Conservation (phyloP, 2,113 vertebrate genomes). For the Pao palembangensis region DNA sequence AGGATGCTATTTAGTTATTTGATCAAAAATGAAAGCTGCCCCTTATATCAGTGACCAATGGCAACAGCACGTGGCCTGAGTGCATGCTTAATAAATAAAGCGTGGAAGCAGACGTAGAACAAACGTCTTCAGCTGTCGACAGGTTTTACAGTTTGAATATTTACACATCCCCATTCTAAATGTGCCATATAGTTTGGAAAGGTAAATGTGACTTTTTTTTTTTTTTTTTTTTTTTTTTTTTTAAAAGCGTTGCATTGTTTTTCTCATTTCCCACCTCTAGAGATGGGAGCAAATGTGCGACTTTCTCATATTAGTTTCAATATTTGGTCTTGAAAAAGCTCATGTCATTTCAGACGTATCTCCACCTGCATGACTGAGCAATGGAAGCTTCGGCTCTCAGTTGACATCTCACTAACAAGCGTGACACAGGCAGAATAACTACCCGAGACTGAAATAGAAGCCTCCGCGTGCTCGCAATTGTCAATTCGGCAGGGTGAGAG, state of each 20-base stretch:
- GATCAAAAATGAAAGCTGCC: no score
- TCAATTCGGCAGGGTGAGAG: slow-evolving; percentile 49
- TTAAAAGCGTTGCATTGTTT: background rate
- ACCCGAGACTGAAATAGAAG: slow-evolving; percentile 56
- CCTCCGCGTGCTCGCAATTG: slow-evolving; percentile 43
- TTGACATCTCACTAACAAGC: slow-evolving; percentile 67
- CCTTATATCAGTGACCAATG: no score
- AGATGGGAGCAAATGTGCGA: slow-evolving; percentile 4
- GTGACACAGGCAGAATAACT: slow-evolving; percentile 61
- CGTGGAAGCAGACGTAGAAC: no score
- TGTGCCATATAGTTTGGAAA: no score
- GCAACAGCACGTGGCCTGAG: no score
- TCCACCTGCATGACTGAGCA: slow-evolving; percentile 9
- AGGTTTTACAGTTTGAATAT: no score
- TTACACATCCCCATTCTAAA: no score
- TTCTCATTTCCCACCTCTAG: background rate
- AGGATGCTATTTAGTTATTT: no score
- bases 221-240: no score
- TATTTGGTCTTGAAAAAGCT: slow-evolving; percentile 50
- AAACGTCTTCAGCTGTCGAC: no score
- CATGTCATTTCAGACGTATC: slow-evolving; percentile 60
- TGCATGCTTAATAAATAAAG: no score
- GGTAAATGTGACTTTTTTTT: no score
- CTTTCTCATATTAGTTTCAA: slow-evolving; percentile 35
- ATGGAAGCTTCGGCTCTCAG: slow-evolving; percentile 45